phyloP scores from a whole-genome alignment of 37 sponge, comb jelly and placozoan genomes.

The Lycopodina hypogea region DNA sequence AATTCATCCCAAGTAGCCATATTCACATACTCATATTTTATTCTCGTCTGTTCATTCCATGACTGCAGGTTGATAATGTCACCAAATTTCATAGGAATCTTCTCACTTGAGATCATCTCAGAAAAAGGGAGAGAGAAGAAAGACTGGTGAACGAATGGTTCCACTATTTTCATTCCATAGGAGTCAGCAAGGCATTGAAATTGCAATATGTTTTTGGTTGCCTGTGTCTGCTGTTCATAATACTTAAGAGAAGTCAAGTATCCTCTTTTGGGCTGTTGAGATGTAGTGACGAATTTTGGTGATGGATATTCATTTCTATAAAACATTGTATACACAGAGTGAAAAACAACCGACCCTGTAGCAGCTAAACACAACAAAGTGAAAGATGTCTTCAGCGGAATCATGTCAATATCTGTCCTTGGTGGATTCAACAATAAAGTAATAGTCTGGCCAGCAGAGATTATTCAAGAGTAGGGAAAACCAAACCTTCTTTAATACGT shows the following conservation, averaged over 20 bases:
- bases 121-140: background rate
- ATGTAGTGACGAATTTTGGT: background rate
- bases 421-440: no score
- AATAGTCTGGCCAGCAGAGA: no score
- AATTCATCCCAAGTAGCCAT: conserved; percentile 30
- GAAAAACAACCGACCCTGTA: background rate
- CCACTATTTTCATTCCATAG: conserved; percentile 23
- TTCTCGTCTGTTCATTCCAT: conserved; percentile 4
- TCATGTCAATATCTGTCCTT: no score
- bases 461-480: no score
- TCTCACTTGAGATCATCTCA: background rate
- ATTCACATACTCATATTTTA: background rate
- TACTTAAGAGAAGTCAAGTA: conserved; percentile 17
- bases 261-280: no score
- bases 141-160: conserved; percentile 30
- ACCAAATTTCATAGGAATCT: background rate
- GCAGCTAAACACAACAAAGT: no score
- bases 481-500: no score
- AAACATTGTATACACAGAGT: background rate
- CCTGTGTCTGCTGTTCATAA: conserved; percentile 50
- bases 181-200: conserved; percentile 31
- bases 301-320: background rate
- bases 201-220: conserved; percentile 8
- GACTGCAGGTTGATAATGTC: conserved; percentile 20
- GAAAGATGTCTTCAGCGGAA: no score